phyloP scores from a whole-genome alignment of 2,888 invertebrate species.

The Drosophila ustulata region DNA sequence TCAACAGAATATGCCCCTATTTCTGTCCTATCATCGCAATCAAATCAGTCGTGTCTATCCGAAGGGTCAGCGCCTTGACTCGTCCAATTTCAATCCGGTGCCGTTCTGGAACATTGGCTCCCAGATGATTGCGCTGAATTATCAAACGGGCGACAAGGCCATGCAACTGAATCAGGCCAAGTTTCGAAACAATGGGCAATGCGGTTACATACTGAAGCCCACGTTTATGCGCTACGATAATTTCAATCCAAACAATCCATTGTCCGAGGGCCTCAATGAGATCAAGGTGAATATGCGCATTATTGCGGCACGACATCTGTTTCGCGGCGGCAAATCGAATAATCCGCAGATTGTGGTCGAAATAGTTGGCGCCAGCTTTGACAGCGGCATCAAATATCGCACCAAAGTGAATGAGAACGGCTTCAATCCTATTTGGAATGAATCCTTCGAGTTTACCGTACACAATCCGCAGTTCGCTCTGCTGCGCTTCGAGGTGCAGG shows the following conservation, averaged over 20 bases:
- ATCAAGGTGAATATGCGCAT: constrained; percentile 90
- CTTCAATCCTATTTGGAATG: constrained; percentile 97
- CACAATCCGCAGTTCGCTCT: constrained; percentile 93
- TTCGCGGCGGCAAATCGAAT: constrained; percentile 93
- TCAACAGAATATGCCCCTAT: constrained; percentile 90
- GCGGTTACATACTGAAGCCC: constrained; percentile 97
- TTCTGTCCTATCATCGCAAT: constrained; percentile 91
- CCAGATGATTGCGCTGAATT: constrained; percentile 99
- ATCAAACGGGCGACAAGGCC: constrained; percentile 97
- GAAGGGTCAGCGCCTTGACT: constrained; percentile 96
- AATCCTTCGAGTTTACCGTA: constrained; percentile 93
- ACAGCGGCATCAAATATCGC: constrained; percentile 92
- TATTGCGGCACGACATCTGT: constrained; percentile 95
- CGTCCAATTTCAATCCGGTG: constrained; percentile 98
- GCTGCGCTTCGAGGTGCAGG: constrained; percentile 94
- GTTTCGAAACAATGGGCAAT: constrained; percentile 96
- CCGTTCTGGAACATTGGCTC: constrained; percentile 98
- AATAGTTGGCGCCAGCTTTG: constrained; percentile 94
- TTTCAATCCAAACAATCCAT: constrained; percentile 92
- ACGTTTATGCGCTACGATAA: constrained; percentile 93
- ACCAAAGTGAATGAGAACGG: constrained; percentile 97
- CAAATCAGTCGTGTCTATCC: constrained; percentile 98
- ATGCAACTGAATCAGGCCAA: constrained; percentile 98
- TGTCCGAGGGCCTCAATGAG: constrained; percentile 87
- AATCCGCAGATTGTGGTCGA: constrained; percentile 96